Evolutionary conservation across 2,113 vertebrate genomes (phyloP), one percentile per base, ranked within the genome.

Genomic region (Litocranius walleri): DNA sequence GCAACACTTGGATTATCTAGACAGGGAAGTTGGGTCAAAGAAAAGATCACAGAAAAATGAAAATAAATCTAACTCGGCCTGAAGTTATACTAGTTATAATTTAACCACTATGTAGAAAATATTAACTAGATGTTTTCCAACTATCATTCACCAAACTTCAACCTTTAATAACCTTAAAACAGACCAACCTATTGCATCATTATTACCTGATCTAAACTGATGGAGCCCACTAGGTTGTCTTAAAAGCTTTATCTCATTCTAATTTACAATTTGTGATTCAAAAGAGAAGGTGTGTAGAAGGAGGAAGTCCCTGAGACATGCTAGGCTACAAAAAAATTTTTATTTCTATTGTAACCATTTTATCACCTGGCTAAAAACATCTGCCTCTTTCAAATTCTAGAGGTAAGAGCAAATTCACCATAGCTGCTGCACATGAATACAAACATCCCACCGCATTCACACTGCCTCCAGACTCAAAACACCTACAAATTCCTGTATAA

Each of bases 91-190:
- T 62, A 61, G 62, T 93, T 85, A 89, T 82, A 67, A 92, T 50
- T 93, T 82, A 95, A 92, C 15, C 29, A 88, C 27, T 19, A 54
- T 6, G 16, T 88, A 95, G 67, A 96, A 81, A 81, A 45, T 52
- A 90, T 36, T 89, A 89, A 93, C 40, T 91, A 95, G 54, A 93
- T 91, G 9, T n/a, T 94, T 95, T 80, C 30, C 43, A 94, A 50
- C 10, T 56, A 80, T 36, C 81, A 92, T 84, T 90, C 43, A 50
- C 27, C 15, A 23, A 88, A 29, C 91, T 94, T 94, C 15, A 90
- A 92, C 90, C n/a, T 33, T 45, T 61, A 96, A 78, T 61, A 87
- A 83, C 48, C 83, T 91, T 74, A 82, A 90, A 83, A 92, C 9
- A 94, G 30, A 89, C 6, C 57, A 92, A 90, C 90, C 17, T 50